Evolutionary conservation across 2,113 vertebrate genomes (phyloP).

Genomic region (Thamnaconus septentrionalis): DNA sequence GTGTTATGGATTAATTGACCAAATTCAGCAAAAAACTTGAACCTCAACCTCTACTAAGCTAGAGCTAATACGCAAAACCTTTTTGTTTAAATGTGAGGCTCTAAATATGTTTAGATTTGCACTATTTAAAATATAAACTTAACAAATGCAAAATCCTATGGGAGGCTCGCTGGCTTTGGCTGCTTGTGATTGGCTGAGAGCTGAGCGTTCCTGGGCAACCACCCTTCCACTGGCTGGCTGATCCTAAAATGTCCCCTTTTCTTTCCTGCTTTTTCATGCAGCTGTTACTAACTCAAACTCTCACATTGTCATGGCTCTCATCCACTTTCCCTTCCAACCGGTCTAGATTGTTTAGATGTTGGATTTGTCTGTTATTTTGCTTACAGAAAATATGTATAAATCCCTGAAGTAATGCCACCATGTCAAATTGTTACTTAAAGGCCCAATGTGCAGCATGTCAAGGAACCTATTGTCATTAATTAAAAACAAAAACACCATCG

Average conservation of each 20-base stretch:
- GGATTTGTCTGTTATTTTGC: not conserved
- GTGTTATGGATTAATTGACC: too few species aligned
- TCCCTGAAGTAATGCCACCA: too few species aligned
- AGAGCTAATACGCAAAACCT: too few species aligned
- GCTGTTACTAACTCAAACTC: conserved; percentile 56
- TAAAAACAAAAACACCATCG: too few species aligned
- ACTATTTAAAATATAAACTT: conserved; percentile 47
- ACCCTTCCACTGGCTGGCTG: conserved; percentile 43
- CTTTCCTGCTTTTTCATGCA: conserved; percentile 48
- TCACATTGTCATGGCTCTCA: conserved; percentile 57
- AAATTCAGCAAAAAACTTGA: too few species aligned
- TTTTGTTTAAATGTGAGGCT: not conserved
- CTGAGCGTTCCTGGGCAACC: conserved; percentile 62
- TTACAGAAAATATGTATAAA: not conserved
- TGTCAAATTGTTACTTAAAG: too few species aligned
- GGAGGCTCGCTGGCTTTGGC: conserved; percentile 89
- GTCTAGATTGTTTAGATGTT: conserved; percentile 38
- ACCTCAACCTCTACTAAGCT: too few species aligned
- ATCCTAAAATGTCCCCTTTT: conserved; percentile 45
- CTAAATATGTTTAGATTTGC: not conserved
- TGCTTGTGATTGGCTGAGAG: conserved; percentile 90
- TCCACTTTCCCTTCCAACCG: conserved; percentile 49
- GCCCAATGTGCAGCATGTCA: too few species aligned
- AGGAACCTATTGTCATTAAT: too few species aligned
- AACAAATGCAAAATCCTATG: conserved; percentile 59